phyloP scores from a whole-genome alignment of 2,888 invertebrate species.

The Andrena flavipes region DNA sequence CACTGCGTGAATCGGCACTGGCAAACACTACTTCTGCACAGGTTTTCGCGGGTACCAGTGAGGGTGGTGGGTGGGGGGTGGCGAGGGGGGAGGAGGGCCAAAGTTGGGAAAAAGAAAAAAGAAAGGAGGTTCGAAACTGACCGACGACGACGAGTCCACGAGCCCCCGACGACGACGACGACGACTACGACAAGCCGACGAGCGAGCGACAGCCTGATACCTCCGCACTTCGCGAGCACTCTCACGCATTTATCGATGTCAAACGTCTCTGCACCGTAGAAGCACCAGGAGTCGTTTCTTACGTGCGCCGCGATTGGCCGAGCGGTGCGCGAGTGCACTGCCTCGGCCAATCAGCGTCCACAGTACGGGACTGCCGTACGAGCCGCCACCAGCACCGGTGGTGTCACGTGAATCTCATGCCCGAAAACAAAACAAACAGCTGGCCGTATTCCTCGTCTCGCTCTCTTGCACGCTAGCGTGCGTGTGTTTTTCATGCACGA shows the following conservation, averaged over 20 bases:
- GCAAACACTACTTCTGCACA: conserved; percentile 62
- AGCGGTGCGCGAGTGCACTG: conserved; percentile 85
- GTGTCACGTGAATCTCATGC: conserved; percentile 90
- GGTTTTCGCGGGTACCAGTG: conserved; percentile 59
- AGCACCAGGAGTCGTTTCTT: conserved; percentile 83
- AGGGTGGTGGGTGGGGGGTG: too few species aligned
- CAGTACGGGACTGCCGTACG: conserved; percentile 79
- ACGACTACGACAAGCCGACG: conserved; percentile 83
- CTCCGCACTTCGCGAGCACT: conserved; percentile 87
- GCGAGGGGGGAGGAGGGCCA: conserved; percentile 21
- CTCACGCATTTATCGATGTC: conserved; percentile 89
- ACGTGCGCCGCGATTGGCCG: conserved; percentile 85
- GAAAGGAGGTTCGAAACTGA: conserved; percentile 65
- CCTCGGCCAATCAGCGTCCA: conserved; percentile 85
- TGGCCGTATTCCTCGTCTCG: conserved; percentile 73
- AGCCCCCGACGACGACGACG: conserved; percentile 73
- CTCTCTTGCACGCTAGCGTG: conserved; percentile 61
- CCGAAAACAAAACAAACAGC: conserved; percentile 89
- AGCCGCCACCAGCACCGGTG: conserved; percentile 80
- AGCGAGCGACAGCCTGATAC: conserved; percentile 87
- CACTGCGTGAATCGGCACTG: conserved; percentile 67
- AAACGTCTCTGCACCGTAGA: conserved; percentile 87
- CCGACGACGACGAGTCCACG: conserved; percentile 70
- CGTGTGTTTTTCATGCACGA: conserved; percentile 57
- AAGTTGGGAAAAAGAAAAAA: conserved; percentile 59